Base-by-base conservation (phyloP, 2,888 invertebrate genomes). In the Leucophenga montana region DNA sequence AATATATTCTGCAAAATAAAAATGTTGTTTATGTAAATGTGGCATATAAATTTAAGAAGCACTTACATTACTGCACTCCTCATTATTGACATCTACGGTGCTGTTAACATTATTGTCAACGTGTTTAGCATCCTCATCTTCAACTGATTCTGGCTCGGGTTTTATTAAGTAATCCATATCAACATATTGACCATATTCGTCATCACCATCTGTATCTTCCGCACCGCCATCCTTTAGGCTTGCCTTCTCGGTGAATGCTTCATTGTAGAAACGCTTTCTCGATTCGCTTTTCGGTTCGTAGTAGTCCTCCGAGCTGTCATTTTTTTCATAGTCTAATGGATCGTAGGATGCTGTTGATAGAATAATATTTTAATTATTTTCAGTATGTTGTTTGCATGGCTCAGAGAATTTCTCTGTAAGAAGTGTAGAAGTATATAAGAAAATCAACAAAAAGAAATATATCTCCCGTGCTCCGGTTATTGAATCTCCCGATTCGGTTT, bases 131-230 rank as follows among this genome's bases (percentile, higher is more conserved):
- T 5, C 39, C 39, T 16, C 61, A 16, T 14, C 27, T 18, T 31
- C 61, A 0, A 5, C 39, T 61, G 16, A 5, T 4, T 44, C 16
- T 9, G 44, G 44, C 20, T 61, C 61, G 31, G 61, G 61, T 61
- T 61, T 61, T 8, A 46, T 64, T 13, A 64, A 44, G n/a, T 64
- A 64, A 18, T n/a, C 62, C 62, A 64, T 64, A 18, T 64, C 62
- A 3, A 64, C 46, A 46, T 64, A 64, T 64, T 64, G 13, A 6
- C 62, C 62, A 27, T 64, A 64, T 16, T 50, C 50, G 1, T 50
- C 50, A 5, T 50, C 50, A 50, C 8, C 50, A 16, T 1, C 50
- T 39, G 61, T 39, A 39, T 16, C 39, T 11, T 61, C 61, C n/a
- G n/a, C n/a, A n/a, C n/a, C n/a, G n/a, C n/a, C n/a, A n/a, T n/a